phyloP scores from a whole-genome alignment of 2,797 vertebrate genomes.

The Rhinichthys osculus region DNA sequence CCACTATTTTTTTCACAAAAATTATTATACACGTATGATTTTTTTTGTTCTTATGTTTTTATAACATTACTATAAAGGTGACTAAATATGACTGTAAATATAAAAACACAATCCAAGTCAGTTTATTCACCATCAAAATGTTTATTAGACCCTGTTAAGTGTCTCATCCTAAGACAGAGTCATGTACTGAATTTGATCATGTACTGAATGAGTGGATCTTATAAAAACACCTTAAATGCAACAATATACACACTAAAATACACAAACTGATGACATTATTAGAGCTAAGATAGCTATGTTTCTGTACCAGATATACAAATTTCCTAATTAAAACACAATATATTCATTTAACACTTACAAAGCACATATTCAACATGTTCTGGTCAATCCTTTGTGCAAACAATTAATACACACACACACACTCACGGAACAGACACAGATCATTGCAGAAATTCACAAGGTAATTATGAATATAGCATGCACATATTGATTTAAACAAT shows the following conservation, averaged over 20 bases:
- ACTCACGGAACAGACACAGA: constrained; percentile 31
- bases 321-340: constrained; percentile 46
- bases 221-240: constrained; percentile 49
- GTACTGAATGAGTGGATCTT: constrained; percentile 46
- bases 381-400: constrained; percentile 27
- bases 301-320: constrained; percentile 48
- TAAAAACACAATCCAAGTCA: background rate
- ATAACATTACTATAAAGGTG: background rate
- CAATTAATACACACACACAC: constrained; percentile 27
- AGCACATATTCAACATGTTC: constrained; percentile 28
- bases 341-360: constrained; percentile 37
- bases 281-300: constrained; percentile 29
- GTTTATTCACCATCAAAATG: constrained; percentile 6
- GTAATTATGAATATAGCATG: constrained; percentile 43
- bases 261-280: constrained; percentile 32
- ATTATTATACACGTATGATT: background rate
- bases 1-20: background rate
- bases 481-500: constrained; percentile 40
- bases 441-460: constrained; percentile 27
- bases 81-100: background rate
- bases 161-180: constrained; percentile 22
- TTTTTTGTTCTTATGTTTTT: background rate
- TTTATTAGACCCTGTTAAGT: constrained; percentile 22
- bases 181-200: constrained; percentile 33
- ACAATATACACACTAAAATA: constrained; percentile 30